Evolutionary conservation across 2,888 invertebrate genomes (phyloP).

Genomic region (Cerastoderma edule): DNA sequence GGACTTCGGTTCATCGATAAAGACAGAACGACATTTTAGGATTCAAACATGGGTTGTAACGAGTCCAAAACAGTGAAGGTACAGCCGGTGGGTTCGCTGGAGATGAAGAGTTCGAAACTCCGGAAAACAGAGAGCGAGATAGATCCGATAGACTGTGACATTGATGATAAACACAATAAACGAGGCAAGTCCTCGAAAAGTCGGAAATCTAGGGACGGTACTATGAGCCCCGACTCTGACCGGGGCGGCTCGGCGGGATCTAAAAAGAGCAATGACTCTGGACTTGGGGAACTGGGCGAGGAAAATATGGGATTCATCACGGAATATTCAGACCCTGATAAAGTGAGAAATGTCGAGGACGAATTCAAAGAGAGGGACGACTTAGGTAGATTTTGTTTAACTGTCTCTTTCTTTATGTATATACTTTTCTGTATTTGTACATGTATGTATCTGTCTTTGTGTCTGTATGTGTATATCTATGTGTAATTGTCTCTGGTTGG

Average conservation of each 20-base stretch:
- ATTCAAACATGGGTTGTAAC: conserved; percentile 72
- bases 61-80: conserved; percentile 71
- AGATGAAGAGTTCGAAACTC: conserved; percentile 52
- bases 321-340: conserved; percentile 73
- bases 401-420: not conserved
- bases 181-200: conserved; percentile 56
- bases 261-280: conserved; percentile 80
- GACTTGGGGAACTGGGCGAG: conserved; percentile 71
- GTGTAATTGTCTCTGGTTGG: not conserved
- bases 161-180: conserved; percentile 53
- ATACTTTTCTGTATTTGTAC: not conserved
- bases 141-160: conserved; percentile 63
- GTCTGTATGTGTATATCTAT: too few species aligned
- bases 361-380: conserved; percentile 69
- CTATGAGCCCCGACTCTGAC: conserved; percentile 61
- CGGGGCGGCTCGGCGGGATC: conserved; percentile 79
- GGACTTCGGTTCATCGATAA: too few species aligned
- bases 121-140: conserved; percentile 58
- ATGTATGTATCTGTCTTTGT: too few species aligned
- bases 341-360: conserved; percentile 68
- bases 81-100: conserved; percentile 68
- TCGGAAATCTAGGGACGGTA: conserved; percentile 57
- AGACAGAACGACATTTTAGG: not conserved
- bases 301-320: conserved; percentile 75
- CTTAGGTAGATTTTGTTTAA: conserved; percentile 67